Conservation (phyloP, 2,797 vertebrate species). For the Ciconia nigra region DNA sequence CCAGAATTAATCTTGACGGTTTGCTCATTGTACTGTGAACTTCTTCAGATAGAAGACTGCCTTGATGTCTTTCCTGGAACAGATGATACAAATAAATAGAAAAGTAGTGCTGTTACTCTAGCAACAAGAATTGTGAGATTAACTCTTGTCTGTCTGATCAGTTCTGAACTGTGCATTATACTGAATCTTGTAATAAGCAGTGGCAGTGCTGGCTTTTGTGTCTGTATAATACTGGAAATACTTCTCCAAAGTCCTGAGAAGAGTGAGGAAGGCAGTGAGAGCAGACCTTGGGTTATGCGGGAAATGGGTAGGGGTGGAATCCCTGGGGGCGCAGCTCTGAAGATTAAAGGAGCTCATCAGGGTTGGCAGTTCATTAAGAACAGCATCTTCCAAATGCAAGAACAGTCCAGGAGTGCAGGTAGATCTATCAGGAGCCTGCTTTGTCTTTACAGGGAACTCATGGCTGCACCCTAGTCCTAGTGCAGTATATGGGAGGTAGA, state of each 20-base stretch:
- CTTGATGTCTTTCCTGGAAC: conserved; percentile 4
- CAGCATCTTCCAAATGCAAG: background rate
- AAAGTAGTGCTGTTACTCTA: conserved; percentile 30
- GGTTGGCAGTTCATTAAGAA: background rate
- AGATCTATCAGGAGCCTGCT: background rate
- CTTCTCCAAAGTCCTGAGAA: background rate
- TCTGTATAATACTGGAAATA: background rate
- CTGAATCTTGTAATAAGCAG: background rate
- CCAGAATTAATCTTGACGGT: background rate
- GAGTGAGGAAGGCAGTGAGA: background rate
- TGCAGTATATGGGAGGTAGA: background rate
- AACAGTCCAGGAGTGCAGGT: background rate
- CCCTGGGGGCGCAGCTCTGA: background rate
- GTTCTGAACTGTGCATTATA: background rate
- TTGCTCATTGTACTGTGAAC: background rate
- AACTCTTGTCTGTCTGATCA: background rate
- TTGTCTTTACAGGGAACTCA: background rate
- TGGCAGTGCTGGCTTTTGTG: background rate
- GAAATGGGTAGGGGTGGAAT: background rate
- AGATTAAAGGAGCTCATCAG: background rate
- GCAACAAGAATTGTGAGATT: conserved; percentile 17
- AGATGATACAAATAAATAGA: conserved; percentile 26
- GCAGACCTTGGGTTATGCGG: background rate
- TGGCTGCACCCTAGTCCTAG: background rate
- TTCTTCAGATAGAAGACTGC: background rate